phyloP scores from a whole-genome alignment of 2,113 vertebrate species.

The Clinocottus analis region DNA sequence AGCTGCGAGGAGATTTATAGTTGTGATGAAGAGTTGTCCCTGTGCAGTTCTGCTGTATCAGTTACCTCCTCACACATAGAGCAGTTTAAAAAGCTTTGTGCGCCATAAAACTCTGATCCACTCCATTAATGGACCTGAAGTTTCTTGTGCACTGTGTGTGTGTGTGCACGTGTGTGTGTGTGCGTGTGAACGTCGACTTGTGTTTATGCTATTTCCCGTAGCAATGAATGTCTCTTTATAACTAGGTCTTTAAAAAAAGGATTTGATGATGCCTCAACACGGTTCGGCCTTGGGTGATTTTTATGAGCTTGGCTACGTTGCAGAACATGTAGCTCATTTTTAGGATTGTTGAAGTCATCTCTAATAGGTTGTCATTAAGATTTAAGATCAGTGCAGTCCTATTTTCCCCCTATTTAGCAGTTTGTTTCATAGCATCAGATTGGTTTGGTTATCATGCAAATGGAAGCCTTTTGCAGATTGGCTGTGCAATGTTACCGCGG shows the following conservation, averaged over 20 bases:
- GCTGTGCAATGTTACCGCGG: not conserved
- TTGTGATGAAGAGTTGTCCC: conserved; percentile 67
- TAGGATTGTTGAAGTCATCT: conserved; percentile 54
- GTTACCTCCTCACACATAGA: conserved; percentile 72
- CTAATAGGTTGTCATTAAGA: conserved; percentile 55
- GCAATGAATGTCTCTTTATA: conserved; percentile 47
- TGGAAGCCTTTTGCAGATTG: not conserved
- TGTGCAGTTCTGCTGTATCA: conserved; percentile 72
- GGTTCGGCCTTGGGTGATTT: conserved; percentile 49
- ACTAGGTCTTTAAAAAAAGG: conserved; percentile 48
- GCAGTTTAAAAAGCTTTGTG: conserved; percentile 66
- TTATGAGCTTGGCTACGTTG: conserved; percentile 45
- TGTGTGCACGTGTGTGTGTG: conserved; percentile 3
- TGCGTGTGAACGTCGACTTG: conserved; percentile 1
- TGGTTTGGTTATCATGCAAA: conserved; percentile 11
- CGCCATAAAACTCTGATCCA: conserved; percentile 76
- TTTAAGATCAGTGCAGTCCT: conserved; percentile 37
- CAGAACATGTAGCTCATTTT: conserved; percentile 58
- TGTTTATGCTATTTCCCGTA: conserved; percentile 34
- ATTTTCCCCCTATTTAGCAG: conserved; percentile 31
- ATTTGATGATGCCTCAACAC: conserved; percentile 48
- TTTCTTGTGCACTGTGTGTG: conserved; percentile 42
- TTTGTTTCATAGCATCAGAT: conserved; percentile 12
- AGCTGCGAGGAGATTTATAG: conserved; percentile 80
- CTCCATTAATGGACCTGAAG: conserved; percentile 66